Evolutionary conservation across 1,140 invertebrate species (phyloP).

Genomic region (Gonioctena quinquepunctata): DNA sequence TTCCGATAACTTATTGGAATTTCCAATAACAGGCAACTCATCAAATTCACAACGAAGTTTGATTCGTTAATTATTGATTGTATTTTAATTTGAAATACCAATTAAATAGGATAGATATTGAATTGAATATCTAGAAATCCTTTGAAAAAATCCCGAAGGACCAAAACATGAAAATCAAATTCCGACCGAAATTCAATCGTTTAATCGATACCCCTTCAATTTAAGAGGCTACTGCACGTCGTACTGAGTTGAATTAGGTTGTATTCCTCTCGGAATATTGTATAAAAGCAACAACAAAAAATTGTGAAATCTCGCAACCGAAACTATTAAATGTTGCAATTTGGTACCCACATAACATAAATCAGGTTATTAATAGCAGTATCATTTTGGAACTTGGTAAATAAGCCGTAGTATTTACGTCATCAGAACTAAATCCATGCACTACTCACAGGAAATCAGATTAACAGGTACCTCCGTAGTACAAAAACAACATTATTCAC

Average conservation of each 20-base stretch:
- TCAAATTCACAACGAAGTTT: no score
- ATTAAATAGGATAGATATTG: no score
- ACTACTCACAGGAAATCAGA: not conserved
- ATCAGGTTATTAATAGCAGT: conserved; percentile 21
- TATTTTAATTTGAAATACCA: no score
- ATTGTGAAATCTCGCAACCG: not conserved
- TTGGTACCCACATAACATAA: not conserved
- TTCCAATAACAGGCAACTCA: no score
- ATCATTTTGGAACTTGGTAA: conserved; percentile 11
- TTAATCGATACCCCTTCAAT: not conserved
- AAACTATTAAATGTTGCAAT: conserved; percentile 7
- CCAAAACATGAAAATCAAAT: no score
- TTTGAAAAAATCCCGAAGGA: no score
- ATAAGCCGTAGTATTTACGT: conserved; percentile 32
- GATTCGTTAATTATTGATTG: no score
- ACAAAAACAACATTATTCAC: not conserved
- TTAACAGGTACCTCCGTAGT: not conserved
- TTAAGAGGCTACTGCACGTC: no score
- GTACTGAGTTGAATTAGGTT: no score
- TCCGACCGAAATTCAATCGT: no score
- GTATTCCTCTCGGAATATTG: not conserved
- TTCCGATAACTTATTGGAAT: no score
- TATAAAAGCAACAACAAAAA: not conserved
- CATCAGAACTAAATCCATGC: conserved; percentile 20
- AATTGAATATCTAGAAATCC: no score